Evolutionary conservation across 2,888 invertebrate genomes (phyloP).

Genomic region (Synergus gifuensis): DNA sequence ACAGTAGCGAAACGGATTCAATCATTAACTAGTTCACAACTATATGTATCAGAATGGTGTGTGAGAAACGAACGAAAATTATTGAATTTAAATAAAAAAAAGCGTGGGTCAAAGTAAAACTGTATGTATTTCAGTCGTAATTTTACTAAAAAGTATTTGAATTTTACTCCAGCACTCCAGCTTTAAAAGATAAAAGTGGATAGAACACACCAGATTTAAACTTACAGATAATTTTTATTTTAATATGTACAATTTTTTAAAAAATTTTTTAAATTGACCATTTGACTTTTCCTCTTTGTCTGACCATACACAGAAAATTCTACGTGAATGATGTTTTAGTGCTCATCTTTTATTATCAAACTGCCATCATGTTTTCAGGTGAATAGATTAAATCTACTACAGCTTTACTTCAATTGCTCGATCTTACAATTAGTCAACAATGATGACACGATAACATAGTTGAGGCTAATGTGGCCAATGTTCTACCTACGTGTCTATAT

Average conservation of each 20-base stretch:
- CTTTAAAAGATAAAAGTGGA: not conserved
- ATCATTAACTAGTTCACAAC: not conserved
- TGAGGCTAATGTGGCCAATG: conserved; percentile 30
- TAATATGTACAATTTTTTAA: too few species aligned
- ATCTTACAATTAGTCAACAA: conserved; percentile 4
- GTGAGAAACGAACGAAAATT: not conserved
- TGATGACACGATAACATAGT: conserved; percentile 10
- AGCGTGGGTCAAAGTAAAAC: too few species aligned
- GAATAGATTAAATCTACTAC: too few species aligned
- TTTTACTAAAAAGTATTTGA: too few species aligned
- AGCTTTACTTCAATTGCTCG: not conserved
- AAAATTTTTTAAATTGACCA: too few species aligned
- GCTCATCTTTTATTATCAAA: not conserved
- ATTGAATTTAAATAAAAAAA: too few species aligned
- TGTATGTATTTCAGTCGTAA: too few species aligned
- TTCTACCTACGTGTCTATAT: conserved; percentile 1
- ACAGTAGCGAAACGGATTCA: not conserved
- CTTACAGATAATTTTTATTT: too few species aligned
- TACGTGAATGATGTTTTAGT: not conserved
- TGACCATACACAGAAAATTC: not conserved
- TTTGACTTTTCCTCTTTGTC: not conserved
- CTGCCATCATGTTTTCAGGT: too few species aligned
- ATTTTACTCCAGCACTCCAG: too few species aligned
- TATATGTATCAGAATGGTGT: not conserved
- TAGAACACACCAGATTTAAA: not conserved